Percentiles rank a stretch among this genome's conserved stretches.
Evolutionary conservation across 2,888 invertebrate genomes (phyloP).

Genomic region (Drosophila hamatofila): DNA sequence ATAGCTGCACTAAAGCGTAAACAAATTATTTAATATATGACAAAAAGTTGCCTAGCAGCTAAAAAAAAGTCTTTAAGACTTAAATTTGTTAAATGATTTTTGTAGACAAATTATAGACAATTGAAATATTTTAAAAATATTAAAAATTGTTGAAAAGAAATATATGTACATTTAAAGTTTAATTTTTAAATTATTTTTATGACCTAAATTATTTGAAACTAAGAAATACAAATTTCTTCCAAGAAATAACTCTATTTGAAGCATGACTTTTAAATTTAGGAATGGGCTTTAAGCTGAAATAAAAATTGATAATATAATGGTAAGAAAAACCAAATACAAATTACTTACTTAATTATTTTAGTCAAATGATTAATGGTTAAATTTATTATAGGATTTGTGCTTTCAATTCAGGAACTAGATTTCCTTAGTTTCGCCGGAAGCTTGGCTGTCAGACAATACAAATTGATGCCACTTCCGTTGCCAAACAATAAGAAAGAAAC

Average conservation of each 20-base stretch:
- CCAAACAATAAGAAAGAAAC: background rate
- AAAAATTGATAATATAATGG: background rate
- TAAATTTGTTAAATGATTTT: background rate
- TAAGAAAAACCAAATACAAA: background rate
- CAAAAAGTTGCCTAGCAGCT: background rate
- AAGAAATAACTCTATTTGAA: no score
- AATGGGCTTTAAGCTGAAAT: background rate
- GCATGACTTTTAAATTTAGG: no score
- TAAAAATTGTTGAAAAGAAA: no score
- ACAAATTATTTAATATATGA: background rate
- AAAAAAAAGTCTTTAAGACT: background rate
- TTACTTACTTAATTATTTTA: no score
- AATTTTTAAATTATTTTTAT: no score
- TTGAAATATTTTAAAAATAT: no score
- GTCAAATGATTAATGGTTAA: background rate
- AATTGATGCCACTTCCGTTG: constrained; percentile 29
- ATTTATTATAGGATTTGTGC: background rate
- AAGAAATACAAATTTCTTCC: no score
- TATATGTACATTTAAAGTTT: no score
- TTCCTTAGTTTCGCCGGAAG: background rate
- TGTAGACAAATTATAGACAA: background rate
- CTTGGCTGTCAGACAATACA: constrained; percentile 6
- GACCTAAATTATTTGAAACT: no score
- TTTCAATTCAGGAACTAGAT: background rate
- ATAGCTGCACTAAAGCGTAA: constrained; percentile 2